Evolutionary conservation across 2,888 invertebrate species (phyloP), one percentile per base, ranked within the genome.

Genomic region (Dioctria linearis): DNA sequence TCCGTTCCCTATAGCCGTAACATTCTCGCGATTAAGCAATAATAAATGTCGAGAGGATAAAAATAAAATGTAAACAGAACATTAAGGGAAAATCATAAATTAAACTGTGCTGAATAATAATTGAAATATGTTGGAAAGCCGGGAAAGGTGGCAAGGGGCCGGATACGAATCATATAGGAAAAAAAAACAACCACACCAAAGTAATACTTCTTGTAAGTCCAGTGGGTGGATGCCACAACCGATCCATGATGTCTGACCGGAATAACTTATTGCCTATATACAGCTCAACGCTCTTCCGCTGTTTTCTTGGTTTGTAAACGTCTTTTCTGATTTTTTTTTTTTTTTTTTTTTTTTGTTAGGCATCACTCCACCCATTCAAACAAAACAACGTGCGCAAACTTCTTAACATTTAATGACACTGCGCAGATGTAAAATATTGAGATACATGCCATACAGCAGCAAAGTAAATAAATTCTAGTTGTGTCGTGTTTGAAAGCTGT

Each of bases 61-160:
- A 75, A 75, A 75, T 75, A 75, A 75, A 75, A 59, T 59, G 73
- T 75, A 75, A 75, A 75, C 73, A 75, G 43, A 59, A 57, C 73
- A 39, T 57, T 69, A 69, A 69, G 69, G 69, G 39, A 69, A 69
- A 51, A 69, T 54, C 49, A 69, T 51, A 69, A 49, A 51, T 69
- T 69, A 51, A 69, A 39, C 39, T 51, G 69, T 51, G 51, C 37
- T 37, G 37, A 69, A 49, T 69, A 69, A 49, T 69, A 51, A 69
- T 69, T 69, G 43, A 69, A 51, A 25, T 25, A 25, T 25, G 25
- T 25, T 0, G 25, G 25, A 25, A 11, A 69, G 51, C 51, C 51
- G 51, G 40, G 69, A 51, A 51, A 43, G 11, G 13, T 67, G 46
- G 61, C 39, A 40, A 39, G 25, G 6, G 3, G 59, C 25, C 61